phyloP scores from a whole-genome alignment of 1,140 invertebrate genomes.

The Anastrepha ludens region DNA sequence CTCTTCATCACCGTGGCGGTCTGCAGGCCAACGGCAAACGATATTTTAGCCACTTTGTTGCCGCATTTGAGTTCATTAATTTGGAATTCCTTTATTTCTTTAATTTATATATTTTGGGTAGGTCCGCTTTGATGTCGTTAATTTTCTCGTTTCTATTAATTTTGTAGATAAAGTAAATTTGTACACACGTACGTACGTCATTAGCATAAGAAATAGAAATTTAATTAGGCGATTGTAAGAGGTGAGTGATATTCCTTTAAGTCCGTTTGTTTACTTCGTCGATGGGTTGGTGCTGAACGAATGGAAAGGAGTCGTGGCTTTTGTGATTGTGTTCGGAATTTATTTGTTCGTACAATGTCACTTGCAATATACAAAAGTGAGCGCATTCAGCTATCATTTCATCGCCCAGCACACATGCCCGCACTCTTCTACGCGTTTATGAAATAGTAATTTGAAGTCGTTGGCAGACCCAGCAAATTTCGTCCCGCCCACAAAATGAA shows the following conservation, averaged over 20 bases:
- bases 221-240: conserved; percentile 30
- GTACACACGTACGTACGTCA: conserved; percentile 54
- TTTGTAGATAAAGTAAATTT: conserved; percentile 49
- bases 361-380: not conserved
- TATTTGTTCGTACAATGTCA: not conserved
- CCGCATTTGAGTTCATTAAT: conserved; percentile 22
- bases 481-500: too few relatives aligned
- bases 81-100: not conserved
- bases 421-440: too few relatives aligned
- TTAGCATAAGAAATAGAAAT: conserved; percentile 70
- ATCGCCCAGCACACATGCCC: too few relatives aligned
- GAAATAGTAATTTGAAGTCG: too few relatives aligned
- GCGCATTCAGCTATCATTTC: too few relatives aligned
- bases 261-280: not conserved
- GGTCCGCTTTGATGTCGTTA: conserved; percentile 50
- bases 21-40: not conserved
- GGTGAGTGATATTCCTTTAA: too few relatives aligned
- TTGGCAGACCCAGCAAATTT: too few relatives aligned
- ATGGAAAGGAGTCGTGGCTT: not conserved
- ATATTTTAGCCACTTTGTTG: conserved; percentile 27
- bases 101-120: conserved; percentile 52
- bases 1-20: not conserved
- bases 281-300: not conserved
- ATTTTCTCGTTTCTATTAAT: conserved; percentile 53
- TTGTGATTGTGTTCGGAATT: conserved; percentile 1